Base-by-base conservation (phyloP, 2,888 invertebrate genomes). In the Agrotis ipsilon region DNA sequence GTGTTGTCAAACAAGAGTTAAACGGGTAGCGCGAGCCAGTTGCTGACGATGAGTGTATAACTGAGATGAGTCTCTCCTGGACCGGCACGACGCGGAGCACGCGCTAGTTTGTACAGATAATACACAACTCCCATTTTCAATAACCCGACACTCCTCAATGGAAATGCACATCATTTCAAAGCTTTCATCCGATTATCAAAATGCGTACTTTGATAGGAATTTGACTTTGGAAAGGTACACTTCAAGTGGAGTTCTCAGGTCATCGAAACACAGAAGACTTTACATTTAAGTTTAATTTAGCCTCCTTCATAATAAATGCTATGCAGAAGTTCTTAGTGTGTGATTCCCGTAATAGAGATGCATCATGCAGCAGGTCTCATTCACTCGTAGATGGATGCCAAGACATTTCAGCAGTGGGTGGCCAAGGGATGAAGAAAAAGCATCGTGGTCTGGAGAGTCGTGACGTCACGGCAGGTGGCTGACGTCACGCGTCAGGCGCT, bases 401-500 rank as follows among this genome's bases (percentile, higher is more conserved):
- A 32, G 32, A 32, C 32, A 32, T 0, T 39, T 39, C 39, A 39
- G 39, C 39, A 39, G 32, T 32, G 39, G 39, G 11, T 39, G 39
- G 39, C 11, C 39, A 39, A 39, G 32, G 32, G 7, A 32, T 32
- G 32, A 32, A 32, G 39, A 39, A 32, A 2, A 39, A 39, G 39
- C 39, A 39, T 39, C 39, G 39, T 39, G 39, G 0, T 16, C n/a
- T 46, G 24, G 18, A 19, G 68, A 11, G 6, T 21, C 2, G 43
- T 57, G 71, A 57, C 65, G 55, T 72, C 71, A 57, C 14, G 11
- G 19, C 14, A 13, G 18, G 14, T 18, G 57, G 19, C 49, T 78
- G 69, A 51, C 65, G 59, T 52, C 64, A 65, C 16, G 11, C 13
- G 39, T 21, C 27, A 13, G 14, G 48, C 43, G 24, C 62, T 48